Conservation (phyloP, 1,140 invertebrate species). For the Marisa cornuarietis region DNA sequence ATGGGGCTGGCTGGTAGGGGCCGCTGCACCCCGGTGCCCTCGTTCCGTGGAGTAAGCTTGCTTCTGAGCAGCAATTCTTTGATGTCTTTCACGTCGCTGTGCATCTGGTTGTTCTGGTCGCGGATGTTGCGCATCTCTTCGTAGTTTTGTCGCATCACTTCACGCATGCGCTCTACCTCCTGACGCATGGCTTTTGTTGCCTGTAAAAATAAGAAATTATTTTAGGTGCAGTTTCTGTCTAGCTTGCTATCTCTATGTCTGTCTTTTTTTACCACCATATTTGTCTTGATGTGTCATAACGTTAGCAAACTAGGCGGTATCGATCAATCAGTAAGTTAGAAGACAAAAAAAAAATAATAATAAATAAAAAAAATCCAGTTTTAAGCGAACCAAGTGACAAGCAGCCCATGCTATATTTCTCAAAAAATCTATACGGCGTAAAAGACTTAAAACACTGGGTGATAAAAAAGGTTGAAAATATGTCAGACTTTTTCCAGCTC, state of each 20-base stretch:
- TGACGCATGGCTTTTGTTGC: constrained; percentile 48
- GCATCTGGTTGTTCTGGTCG: constrained; percentile 52
- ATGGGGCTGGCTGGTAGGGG: constrained; percentile 11
- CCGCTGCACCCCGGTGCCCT: constrained; percentile 5
- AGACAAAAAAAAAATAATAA: neutral
- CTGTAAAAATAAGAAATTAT: neutral
- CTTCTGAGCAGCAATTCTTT: constrained; percentile 44
- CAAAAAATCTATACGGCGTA: too few species aligned
- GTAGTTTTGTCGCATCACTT: constrained; percentile 56
- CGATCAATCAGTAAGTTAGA: neutral
- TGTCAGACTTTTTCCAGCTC: constrained; percentile 45
- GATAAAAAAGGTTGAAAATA: too few species aligned
- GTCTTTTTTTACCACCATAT: too few species aligned
- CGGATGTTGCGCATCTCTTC: constrained; percentile 53
- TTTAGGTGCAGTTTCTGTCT: too few species aligned
- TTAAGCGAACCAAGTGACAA: too few species aligned
- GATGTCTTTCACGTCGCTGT: constrained; percentile 51
- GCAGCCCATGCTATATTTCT: too few species aligned
- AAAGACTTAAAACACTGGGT: too few species aligned
- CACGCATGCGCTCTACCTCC: constrained; percentile 57
- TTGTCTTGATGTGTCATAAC: too few species aligned
- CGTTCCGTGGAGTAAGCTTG: neutral
- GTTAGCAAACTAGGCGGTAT: neutral
- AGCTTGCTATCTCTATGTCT: too few species aligned
- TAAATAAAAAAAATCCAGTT: neutral